These are phyloP conservation scores for Coracias cyanogaster DNA, from an alignment of 2,797 vertebrate species.

Conservation along the genomic window DNA sequence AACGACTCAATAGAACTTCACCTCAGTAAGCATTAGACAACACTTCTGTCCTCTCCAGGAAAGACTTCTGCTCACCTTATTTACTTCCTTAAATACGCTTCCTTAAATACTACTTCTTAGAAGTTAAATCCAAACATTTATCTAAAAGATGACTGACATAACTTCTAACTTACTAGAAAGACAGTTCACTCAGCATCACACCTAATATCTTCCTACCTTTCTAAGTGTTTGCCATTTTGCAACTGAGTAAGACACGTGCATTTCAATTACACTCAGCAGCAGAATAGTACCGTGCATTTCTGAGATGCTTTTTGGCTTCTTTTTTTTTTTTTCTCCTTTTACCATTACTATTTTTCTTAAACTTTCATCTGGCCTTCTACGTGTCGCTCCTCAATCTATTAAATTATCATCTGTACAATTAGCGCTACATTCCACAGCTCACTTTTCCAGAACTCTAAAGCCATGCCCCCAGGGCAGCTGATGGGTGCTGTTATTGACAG, in stretches of 20 bases:
- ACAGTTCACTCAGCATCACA: neutral
- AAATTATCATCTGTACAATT: neutral
- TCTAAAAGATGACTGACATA: neutral
- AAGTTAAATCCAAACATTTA: neutral
- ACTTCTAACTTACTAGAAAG: neutral
- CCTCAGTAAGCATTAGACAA: neutral
- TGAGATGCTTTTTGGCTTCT: neutral
- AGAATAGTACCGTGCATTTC: neutral
- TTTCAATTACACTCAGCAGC: neutral
- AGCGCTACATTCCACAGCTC: neutral
- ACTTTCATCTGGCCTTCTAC: neutral
- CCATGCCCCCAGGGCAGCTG: neutral
- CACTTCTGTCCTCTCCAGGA: neutral
- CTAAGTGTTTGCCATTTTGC: neutral
- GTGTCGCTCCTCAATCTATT: neutral
- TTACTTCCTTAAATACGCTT: neutral
- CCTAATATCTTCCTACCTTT: neutral
- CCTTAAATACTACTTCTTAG: neutral
- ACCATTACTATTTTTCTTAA: neutral
- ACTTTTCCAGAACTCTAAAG: neutral
- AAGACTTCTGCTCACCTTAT: neutral
- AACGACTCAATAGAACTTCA: neutral
- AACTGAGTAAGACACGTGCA: neutral
- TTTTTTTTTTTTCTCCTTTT: neutral
- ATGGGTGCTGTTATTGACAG: neutral